These are phyloP conservation scores for Xenotilapia longispinis DNA, from an alignment of 2,113 vertebrate species.

Conservation along the genomic window DNA sequence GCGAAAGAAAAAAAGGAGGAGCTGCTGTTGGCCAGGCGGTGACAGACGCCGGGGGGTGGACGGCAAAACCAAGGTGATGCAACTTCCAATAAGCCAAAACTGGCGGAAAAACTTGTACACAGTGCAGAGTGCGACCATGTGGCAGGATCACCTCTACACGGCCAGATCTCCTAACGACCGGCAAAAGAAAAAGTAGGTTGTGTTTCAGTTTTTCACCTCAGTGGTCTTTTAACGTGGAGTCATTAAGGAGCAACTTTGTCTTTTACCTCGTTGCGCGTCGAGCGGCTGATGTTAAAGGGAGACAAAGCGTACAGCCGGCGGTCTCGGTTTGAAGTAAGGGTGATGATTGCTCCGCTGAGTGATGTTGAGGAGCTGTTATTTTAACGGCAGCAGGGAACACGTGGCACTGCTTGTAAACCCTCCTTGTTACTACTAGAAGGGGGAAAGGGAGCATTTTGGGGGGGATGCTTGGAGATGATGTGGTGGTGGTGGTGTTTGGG, in stretches of 20 bases:
- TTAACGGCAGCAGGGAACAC: neutral
- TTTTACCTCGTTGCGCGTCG: neutral
- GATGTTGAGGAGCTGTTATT: neutral
- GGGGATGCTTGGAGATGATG: neutral
- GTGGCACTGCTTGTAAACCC: slow-evolving; percentile 1
- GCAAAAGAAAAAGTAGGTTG: neutral
- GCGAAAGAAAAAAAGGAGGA: neutral
- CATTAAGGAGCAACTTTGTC: neutral
- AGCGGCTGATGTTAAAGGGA: neutral
- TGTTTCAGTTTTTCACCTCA: neutral
- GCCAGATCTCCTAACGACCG: neutral
- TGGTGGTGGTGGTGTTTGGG: neutral
- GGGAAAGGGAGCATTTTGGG: neutral
- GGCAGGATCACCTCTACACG: neutral
- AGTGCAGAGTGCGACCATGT: neutral
- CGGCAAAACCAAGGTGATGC: slow-evolving; percentile 22
- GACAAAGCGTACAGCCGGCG: neutral
- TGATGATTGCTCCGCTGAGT: neutral
- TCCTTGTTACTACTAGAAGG: neutral
- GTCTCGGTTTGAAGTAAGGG: neutral
- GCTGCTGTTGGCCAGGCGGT: neutral
- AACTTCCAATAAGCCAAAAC: neutral
- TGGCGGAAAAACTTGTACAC: neutral
- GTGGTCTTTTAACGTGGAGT: neutral
- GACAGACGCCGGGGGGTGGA: neutral